Conservation (phyloP, 2,888 invertebrate genomes). For the Sphaerophoria taeniata region DNA sequence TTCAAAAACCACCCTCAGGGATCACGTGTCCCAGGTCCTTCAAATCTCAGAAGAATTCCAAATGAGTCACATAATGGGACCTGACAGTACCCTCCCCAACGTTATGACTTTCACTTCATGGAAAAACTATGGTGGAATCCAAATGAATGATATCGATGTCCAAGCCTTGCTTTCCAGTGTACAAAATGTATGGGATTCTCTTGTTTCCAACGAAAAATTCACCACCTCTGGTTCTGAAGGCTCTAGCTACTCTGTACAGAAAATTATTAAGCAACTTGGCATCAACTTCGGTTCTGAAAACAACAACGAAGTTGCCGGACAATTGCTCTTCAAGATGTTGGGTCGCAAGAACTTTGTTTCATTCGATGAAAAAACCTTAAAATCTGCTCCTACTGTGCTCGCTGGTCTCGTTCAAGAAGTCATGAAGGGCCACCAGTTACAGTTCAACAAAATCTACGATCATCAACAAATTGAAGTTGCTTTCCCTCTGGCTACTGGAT, state of each 20-base stretch:
- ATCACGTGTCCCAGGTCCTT: constrained; percentile 49
- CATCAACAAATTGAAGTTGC: constrained; percentile 85
- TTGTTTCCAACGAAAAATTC: constrained; percentile 4
- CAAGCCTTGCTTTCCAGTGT: constrained; percentile 58
- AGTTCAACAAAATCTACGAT: constrained; percentile 86
- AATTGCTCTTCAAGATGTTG: constrained; percentile 49
- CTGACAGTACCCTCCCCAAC: constrained; percentile 49
- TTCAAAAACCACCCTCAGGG: constrained; percentile 82
- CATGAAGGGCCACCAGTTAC: constrained; percentile 83
- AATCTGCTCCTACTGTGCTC: constrained; percentile 70
- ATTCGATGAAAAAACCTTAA: constrained; percentile 47
- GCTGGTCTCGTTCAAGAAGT: constrained; percentile 35
- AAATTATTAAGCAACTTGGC: constrained; percentile 47
- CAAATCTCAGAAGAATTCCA: constrained; percentile 63
- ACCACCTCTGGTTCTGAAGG: neutral
- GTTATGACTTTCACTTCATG: constrained; percentile 52
- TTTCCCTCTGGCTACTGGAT: constrained; percentile 89
- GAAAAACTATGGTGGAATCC: constrained; percentile 55
- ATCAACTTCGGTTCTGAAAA: constrained; percentile 26
- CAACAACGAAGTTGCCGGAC: constrained; percentile 37
- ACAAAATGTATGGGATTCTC: constrained; percentile 33
- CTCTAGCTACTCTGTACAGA: constrained; percentile 21
- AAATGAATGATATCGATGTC: constrained; percentile 50
- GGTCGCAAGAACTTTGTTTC: constrained; percentile 54
- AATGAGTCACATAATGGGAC: constrained; percentile 61